A percentile compares a stretch with the other conserved stretches of the same genome.
phyloP scores from a whole-genome alignment of 2,888 invertebrate genomes.

The Hoplodrina blanda region DNA sequence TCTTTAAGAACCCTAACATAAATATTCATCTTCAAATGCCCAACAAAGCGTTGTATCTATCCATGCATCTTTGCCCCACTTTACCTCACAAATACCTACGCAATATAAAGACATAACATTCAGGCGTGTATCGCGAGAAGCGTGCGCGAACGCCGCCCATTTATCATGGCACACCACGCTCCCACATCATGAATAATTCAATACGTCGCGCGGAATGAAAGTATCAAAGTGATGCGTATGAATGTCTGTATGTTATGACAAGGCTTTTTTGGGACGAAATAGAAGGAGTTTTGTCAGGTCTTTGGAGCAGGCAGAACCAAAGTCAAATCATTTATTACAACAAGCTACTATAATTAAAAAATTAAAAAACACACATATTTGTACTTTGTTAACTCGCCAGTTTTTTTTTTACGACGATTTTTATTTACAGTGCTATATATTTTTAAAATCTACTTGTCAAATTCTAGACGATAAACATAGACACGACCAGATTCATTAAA shows the following conservation, averaged over 20 bases:
- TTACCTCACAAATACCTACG: not conserved
- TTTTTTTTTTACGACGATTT: too few relatives aligned
- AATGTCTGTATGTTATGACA: conserved; percentile 21
- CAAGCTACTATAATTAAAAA: too few relatives aligned
- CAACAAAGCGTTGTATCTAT: too few relatives aligned
- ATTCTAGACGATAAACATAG: too few relatives aligned
- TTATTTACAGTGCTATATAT: too few relatives aligned
- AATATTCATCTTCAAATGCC: too few relatives aligned
- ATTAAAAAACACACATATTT: too few relatives aligned
- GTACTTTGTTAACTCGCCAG: too few relatives aligned
- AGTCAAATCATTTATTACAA: too few relatives aligned
- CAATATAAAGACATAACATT: conserved; percentile 27
- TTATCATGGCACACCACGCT: conserved; percentile 36
- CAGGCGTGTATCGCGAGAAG: not conserved
- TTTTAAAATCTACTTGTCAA: too few relatives aligned
- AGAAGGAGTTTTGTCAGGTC: not conserved
- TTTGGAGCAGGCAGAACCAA: not conserved
- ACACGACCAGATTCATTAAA: too few relatives aligned
- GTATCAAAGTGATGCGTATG: conserved; percentile 30
- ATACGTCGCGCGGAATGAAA: conserved; percentile 34
- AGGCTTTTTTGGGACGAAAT: conserved; percentile 8
- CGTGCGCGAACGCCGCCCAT: conserved; percentile 10
- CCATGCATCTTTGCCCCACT: not conserved
- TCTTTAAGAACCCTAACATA: too few relatives aligned
- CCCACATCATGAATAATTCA: conserved; percentile 33